Evolutionary conservation across 2,888 invertebrate species (phyloP), one percentile per base, ranked within the genome.

Genomic region (Pinctada fucata): DNA sequence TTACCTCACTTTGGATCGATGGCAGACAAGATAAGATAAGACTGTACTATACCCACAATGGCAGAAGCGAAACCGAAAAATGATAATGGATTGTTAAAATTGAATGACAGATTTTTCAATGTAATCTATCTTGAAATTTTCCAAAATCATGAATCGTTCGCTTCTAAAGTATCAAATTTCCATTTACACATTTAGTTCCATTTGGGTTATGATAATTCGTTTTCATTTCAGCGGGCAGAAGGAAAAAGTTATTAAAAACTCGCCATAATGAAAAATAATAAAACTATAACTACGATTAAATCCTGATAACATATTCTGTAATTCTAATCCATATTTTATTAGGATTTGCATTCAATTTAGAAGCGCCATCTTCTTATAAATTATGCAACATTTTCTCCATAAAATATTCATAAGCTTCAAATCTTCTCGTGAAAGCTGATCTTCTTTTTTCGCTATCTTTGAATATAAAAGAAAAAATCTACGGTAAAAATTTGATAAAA

Each of bases 341-440:
- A 31, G 31, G 31, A 31, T 31, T 31, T 31, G 31, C 31, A 31
- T 31, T 31, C 31, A 31, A 31, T 31, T 31, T 31, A 31, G 31
- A 1, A 31, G 31, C 31, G 31, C 31, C 31, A 31, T 31, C 31
- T 31, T 31, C 31, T 31, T 31, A 31, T 31, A 75, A 79, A 82
- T 79, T 77, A 79, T 77, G 76, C 77, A 77, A 82, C 48, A 72
- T 75, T n/a, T 63, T 58, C 50, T 49, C 51, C 74, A 83, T 83
- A 80, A 83, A 82, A 83, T 79, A 83, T 84, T 79, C 79, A 79
- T 79, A 66, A 70, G 68, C 31, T 31, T 31, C 31, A 31, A 31
- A 31, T 31, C 31, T 31, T 31, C 31, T 31, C 31, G 31, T 31
- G 31, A 31, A 58, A 58, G 58, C 6, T 13, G 58, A 58, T 6